Evolutionary conservation across 2,888 invertebrate genomes (phyloP), one percentile per base, ranked within the genome.

Genomic region (Oithona nana): DNA sequence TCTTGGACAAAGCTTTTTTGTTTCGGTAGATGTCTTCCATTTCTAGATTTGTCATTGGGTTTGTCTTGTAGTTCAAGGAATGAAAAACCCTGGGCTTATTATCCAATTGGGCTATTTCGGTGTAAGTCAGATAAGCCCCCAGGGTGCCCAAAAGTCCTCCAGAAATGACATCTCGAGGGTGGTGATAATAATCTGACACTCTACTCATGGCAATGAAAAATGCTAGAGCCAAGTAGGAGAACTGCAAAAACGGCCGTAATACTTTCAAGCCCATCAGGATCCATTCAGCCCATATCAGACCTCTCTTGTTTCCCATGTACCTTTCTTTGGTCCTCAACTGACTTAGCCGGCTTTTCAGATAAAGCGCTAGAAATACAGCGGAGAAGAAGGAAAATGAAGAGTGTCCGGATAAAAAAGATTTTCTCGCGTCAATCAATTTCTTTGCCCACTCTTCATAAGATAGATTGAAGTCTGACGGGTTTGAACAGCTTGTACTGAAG

Each of bases 301-400:
- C n/a, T n/a, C n/a, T n/a, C 28, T 31, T 22, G 48, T 26, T 24
- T 13, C 28, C 31, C 16, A n/a, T n/a, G 11, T 4, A 49, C n/a
- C n/a, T n/a, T n/a, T n/a, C n/a, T 3, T 20, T 24, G 20, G 54
- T 54, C 3, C 16, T 20, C 54, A 54, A 26, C 11, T 26, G 50
- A 20, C 20, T 20, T 55, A 60, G 50, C 6, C 61, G 50, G 13
- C 54, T 26, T 11, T 61, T 52, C 1, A 61, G 28, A 20, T 61
- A 61, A 16, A 61, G 28, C n/a, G 54, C 29, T 52, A 61, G 54
- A 51, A 61, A 61, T 2, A 54, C 49, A 16, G 52, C 61, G 6
- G 28, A 61, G 61, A 28, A 61, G 29, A 61, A 61, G n/a, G 61
- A 61, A 51, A 61, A 61, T 28, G 61, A 61, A n/a, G 61, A 50